Evolutionary conservation across 2,888 invertebrate species (phyloP), one percentile per base, ranked within the genome.

Genomic region (Therioaphis trifolii): DNA sequence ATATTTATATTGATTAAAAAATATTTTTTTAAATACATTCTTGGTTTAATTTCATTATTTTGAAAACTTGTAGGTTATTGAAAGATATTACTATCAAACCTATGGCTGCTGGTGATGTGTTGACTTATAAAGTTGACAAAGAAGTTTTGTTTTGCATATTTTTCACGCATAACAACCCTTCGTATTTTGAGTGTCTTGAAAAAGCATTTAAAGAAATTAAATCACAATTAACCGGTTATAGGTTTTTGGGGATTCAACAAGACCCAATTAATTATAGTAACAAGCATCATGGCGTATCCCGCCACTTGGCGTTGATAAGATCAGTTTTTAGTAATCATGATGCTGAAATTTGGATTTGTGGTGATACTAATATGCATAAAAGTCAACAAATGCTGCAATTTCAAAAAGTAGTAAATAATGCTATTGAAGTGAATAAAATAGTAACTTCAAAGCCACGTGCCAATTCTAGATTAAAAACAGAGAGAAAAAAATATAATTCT

Each of bases 311-410:
- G 5, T 21, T 72, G 21, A 27, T 72, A 4, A 4, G n/a, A 24
- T n/a, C 21, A 15, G 12, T 63, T 21, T 82, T 82, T 49, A 63
- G 5, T 72, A 11, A 21, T 21, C 9, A 9, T 2, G 61, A 29
- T 12, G 58, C 29, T 49, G 72, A 82, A 72, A 82, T 82, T 49
- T 82, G 72, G 72, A 0, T 82, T 7, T 82, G 80, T 61, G 72
- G 72, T 61, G 24, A 71, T 71, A 43, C 18, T 58, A 27, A 79
- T 9, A 21, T n/a, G 3, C 29, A 21, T 49, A 66, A 52, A 21
- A 0, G 21, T 49, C 2, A 58, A 27, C 27, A 71, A 24, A 46
- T 12, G 12, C 21, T 46, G 14, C 24, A 46, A 14, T 71, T 46
- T 46, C 18, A 71, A 71, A 71, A 49, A 21, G 24, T 15, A 24